Conservation (phyloP, 1,140 invertebrate genomes). For the Bombus pyrosoma region DNA sequence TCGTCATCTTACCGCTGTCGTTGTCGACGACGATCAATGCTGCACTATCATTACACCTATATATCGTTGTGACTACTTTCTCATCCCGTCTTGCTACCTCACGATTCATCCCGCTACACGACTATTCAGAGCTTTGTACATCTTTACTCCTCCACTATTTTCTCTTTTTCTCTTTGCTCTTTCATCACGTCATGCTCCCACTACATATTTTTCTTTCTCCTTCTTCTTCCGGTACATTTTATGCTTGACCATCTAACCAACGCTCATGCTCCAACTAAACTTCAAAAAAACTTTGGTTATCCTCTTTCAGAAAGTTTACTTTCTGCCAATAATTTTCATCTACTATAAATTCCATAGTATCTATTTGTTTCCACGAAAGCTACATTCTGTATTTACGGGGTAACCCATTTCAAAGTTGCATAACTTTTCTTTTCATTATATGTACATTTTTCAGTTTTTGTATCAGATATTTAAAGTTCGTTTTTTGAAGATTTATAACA, state of each 20-base stretch:
- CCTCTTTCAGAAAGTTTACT: neutral
- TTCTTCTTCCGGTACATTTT: neutral
- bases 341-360: neutral
- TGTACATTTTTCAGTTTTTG: too few species aligned
- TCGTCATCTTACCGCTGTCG: too few species aligned
- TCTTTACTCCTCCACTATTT: neutral
- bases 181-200: neutral
- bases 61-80: neutral
- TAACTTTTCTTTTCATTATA: too few species aligned
- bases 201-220: too few species aligned
- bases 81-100: neutral
- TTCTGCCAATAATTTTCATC: neutral
- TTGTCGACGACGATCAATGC: neutral
- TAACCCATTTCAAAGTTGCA: too few species aligned
- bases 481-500: too few species aligned
- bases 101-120: neutral
- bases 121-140: neutral
- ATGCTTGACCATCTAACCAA: neutral
- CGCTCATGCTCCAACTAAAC: neutral
- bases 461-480: too few species aligned
- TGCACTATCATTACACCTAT: neutral
- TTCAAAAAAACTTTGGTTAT: neutral
- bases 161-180: neutral
- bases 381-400: too few species aligned
- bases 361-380: neutral